Conservation (phyloP, 2,888 invertebrate species). For the Agrochola circellaris region DNA sequence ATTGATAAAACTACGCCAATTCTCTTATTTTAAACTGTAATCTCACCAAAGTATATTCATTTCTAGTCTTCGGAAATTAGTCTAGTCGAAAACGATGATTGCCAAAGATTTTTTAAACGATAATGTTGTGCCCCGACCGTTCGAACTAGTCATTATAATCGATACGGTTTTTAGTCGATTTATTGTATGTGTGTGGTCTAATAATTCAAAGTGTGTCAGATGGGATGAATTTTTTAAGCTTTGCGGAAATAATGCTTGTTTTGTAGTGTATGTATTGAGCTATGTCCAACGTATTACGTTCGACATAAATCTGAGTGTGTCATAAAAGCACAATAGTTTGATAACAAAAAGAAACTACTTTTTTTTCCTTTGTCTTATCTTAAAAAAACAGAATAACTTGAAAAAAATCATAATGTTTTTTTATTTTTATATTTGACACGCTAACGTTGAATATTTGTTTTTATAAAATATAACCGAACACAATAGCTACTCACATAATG, state of each 20-base stretch:
- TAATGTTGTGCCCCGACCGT: conserved; percentile 72
- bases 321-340: not conserved
- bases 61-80: conserved; percentile 76
- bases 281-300: conserved; percentile 1
- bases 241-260: conserved; percentile 49
- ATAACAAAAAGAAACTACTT: not conserved
- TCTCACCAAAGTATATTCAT: conserved; percentile 73
- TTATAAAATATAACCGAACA: conserved; percentile 21
- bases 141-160: conserved; percentile 85
- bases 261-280: conserved; percentile 17
- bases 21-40: conserved; percentile 48
- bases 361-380: not conserved
- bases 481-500: not conserved
- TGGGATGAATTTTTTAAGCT: conserved; percentile 20
- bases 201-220: conserved; percentile 21
- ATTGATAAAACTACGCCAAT: conserved; percentile 35
- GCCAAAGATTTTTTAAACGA: conserved; percentile 79
- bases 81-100: conserved; percentile 76
- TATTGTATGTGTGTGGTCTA: conserved; percentile 37
- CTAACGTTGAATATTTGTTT: not conserved
- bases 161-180: conserved; percentile 37
- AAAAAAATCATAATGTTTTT: too few species aligned
- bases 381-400: not conserved
- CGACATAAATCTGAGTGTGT: not conserved
- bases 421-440: conserved; percentile 6